Evolutionary conservation across 1,140 invertebrate species (phyloP).

Genomic region (Linepithema humile): DNA sequence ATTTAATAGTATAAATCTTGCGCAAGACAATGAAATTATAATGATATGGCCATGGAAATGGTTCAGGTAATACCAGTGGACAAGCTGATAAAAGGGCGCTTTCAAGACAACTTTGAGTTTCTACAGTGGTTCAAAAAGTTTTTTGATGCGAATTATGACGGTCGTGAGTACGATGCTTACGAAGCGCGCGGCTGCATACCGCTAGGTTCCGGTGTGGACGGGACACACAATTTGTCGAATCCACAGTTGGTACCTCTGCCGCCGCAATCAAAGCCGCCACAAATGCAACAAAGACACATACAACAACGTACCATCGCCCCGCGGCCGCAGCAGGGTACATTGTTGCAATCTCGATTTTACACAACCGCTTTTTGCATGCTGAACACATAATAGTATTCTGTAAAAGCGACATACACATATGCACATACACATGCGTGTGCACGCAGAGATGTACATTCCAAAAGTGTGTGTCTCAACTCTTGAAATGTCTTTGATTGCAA

Average conservation of each 20-base stretch:
- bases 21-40: conserved; percentile 4
- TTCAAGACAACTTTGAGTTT: conserved; percentile 99
- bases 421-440: not conserved
- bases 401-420: not conserved
- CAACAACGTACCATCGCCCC: conserved; percentile 80
- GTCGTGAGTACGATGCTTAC: conserved; percentile 96
- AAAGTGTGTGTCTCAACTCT: not conserved
- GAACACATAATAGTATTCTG: not conserved
- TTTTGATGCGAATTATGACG: conserved; percentile 99
- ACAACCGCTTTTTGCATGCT: conserved; percentile 72
- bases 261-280: conserved; percentile 81
- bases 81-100: conserved; percentile 98
- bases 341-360: conserved; percentile 58
- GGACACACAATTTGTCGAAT: conserved; percentile 82
- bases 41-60: conserved; percentile 66
- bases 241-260: conserved; percentile 82
- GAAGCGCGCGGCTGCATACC: conserved; percentile 92
- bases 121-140: conserved; percentile 99
- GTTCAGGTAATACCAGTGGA: conserved; percentile 98
- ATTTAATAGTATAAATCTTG: conserved; percentile 14
- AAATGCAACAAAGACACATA: conserved; percentile 82
- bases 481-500: not conserved
- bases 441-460: not conserved
- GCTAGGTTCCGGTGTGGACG: conserved; percentile 87
- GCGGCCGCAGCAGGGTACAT: conserved; percentile 81